Evolutionary conservation across 1,140 invertebrate genomes (phyloP).

Genomic region (Orussus abietinus): DNA sequence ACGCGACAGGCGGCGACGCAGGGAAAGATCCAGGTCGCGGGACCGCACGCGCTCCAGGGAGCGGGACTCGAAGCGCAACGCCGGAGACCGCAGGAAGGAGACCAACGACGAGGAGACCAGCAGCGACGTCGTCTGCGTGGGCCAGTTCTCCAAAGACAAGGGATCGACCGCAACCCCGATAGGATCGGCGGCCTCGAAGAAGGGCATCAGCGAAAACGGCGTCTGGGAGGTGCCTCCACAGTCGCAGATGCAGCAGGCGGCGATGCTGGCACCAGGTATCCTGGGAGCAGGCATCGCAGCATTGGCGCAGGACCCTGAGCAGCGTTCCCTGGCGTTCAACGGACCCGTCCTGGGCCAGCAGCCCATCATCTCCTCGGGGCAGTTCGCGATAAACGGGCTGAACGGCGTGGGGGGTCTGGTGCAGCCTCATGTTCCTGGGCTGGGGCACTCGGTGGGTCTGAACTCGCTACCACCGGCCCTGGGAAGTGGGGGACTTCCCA

Average conservation of each 20-base stretch:
- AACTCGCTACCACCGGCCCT: slow-evolving; percentile 15
- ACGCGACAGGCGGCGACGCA: slow-evolving; percentile 26
- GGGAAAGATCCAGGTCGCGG: slow-evolving; percentile 23
- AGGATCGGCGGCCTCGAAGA: slow-evolving; percentile 8
- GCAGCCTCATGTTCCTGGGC: slow-evolving; percentile 22
- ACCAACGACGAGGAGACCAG: slow-evolving; percentile 38
- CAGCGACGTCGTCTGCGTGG: slow-evolving; percentile 45
- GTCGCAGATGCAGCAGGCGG: slow-evolving; percentile 41
- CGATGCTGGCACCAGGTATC: slow-evolving; percentile 41
- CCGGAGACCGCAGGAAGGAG: slow-evolving; percentile 37
- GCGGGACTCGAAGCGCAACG: slow-evolving; percentile 40
- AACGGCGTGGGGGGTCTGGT: slow-evolving; percentile 39
- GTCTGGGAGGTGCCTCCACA: slow-evolving; percentile 51
- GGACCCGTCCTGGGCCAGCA: slow-evolving; percentile 19
- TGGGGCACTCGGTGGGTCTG: slow-evolving; percentile 25
- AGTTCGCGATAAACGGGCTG: slow-evolving; percentile 42
- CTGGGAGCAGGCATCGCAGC: slow-evolving; percentile 39
- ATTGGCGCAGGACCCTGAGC: slow-evolving; percentile 33
- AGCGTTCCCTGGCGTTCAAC: slow-evolving; percentile 17
- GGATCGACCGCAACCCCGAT: background rate
- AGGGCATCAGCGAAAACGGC: slow-evolving; percentile 37
- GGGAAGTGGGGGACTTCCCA: slow-evolving; percentile 15
- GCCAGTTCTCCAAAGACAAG: slow-evolving; percentile 47
- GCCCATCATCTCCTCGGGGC: slow-evolving; percentile 28
- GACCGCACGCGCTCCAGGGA: slow-evolving; percentile 46